Evolutionary conservation across 2,113 vertebrate species (phyloP), one percentile per base, ranked within the genome.

Genomic region (Python bivittatus): DNA sequence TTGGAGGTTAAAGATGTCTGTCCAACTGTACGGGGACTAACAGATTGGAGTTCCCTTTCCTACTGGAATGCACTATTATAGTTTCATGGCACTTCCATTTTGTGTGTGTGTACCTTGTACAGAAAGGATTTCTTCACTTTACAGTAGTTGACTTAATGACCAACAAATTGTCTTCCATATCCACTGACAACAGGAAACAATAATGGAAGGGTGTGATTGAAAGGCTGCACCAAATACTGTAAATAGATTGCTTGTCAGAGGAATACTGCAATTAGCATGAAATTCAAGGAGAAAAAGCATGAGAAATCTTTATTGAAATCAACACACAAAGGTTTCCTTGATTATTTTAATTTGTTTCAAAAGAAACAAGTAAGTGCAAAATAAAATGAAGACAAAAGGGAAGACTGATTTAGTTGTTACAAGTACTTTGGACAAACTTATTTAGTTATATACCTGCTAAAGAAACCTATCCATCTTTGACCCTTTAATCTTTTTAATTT

Each of bases 381-480:
- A 56, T 52, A 89, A 88, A 93, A 94, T 94, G 57, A 57, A 61
- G 61, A 84, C 48, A 92, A 60, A 92, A 0, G 29, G 61, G 88
- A 93, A 93, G 84, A 94, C n/a, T 1, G 91, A 95, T 95, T 94
- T 95, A 95, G 92, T 56, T 92, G 93, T 88, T 97, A 38, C 27
- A 86, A 96, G 91, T 53, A 86, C 56, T 91, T 92, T 57, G 92
- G 53, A 91, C 84, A 68, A 48, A 52, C 88, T 91, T 29, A 90
- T 57, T 92, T 92, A 84, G 93, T 88, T 84, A 89, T 87, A 58
- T 94, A 42, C 42, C 42, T 79, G 83, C 91, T 68, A 89, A 94
- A 95, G 60, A 92, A 60, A 89, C 86, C 48, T 89, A 33, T 93
- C 86, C 38, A 25, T 60, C 58, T 91, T 92, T 94, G 90, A 91